Base-by-base conservation (phyloP, 2,113 vertebrate species). In the Catharus bicknelli region DNA sequence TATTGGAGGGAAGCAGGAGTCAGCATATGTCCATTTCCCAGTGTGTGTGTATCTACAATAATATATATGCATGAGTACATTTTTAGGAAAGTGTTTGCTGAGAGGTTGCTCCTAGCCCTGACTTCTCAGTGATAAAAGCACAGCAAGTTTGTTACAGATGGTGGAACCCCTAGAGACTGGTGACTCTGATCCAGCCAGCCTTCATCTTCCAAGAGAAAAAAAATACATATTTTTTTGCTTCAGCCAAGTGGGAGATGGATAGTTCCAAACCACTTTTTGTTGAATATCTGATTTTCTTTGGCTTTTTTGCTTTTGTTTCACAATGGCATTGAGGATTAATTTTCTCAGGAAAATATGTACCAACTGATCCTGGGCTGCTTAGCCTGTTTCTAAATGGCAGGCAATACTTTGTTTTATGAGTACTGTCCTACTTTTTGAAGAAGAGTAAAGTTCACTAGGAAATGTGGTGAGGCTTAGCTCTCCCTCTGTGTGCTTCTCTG, bases 1-100 rank as follows among this genome's bases (percentile, higher is more conserved):
- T 40, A 40, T 14, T 55, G 67, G 84, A 84, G 83, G 85, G 94
- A 89, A 92, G 91, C 92, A 92, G 88, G 83, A 96, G 96, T 96
- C 96, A 95, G 94, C 95, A 92, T 62, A 86, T 95, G 88, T 92
- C 92, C 74, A 15, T 75, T 63, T 54, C 40, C 78, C 86, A 67
- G 55, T 66, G 38, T 63, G 72, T 75, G 69, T 93, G 74, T 83
- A 81, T 68, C 47, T 43, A 30, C 69, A 92, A 82, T 91, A 47
- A 76, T 93, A 83, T 29, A 74, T 81, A 61, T 57, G 38, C 27
- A 87, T 23, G 57, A 63, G 19, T 48, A 78, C 42, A 1, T 86
- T 88, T 88, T 84, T 81, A 63, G 90, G 84, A 83, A 86, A n/a
- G 54, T 40, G 22, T 86, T 79, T 88, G 69, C 78, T 66, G 45